Conservation (phyloP, 2,113 vertebrate genomes). For the Rhinoptilus africanus region DNA sequence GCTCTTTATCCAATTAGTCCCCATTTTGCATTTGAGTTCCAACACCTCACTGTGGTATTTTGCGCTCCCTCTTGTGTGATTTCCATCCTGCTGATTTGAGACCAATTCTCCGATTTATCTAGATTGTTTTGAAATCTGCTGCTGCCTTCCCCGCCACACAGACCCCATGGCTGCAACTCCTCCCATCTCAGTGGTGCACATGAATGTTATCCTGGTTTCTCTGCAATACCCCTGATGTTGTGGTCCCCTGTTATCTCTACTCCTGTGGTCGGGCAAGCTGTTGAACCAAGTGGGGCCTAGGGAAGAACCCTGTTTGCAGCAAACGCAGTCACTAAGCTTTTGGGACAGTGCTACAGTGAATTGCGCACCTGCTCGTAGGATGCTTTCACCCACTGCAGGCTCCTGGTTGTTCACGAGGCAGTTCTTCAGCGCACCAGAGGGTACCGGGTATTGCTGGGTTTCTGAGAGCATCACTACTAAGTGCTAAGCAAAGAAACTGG, state of each 20-base stretch:
- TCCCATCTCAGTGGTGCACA: not conserved
- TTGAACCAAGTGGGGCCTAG: fast-evolving
- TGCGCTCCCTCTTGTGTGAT: not conserved
- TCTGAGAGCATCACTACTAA: not conserved
- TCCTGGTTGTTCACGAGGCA: not conserved
- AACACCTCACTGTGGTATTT: constrained; percentile 37
- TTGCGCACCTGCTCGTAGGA: not conserved
- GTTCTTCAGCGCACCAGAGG: not conserved
- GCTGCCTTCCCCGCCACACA: not conserved
- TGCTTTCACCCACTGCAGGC: not conserved
- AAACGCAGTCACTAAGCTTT: not conserved
- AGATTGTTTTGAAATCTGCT: constrained; percentile 24
- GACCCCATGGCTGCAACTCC: not conserved
- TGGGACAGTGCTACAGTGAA: not conserved
- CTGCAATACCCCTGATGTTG: not conserved
- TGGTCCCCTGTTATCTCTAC: not conserved
- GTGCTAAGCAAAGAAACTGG: not conserved
- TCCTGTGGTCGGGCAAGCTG: not conserved
- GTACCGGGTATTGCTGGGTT: not conserved
- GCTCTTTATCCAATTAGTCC: constrained; percentile 32
- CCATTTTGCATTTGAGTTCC: not conserved
- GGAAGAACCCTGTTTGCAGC: not conserved
- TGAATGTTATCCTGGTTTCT: not conserved
- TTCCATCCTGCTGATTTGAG: constrained; percentile 46
- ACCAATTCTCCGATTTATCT: constrained; percentile 23